Percentiles rank a stretch among this genome's conserved stretches.
Evolutionary conservation across 2,113 vertebrate genomes (phyloP).

Genomic region (Callopanchax toddi): DNA sequence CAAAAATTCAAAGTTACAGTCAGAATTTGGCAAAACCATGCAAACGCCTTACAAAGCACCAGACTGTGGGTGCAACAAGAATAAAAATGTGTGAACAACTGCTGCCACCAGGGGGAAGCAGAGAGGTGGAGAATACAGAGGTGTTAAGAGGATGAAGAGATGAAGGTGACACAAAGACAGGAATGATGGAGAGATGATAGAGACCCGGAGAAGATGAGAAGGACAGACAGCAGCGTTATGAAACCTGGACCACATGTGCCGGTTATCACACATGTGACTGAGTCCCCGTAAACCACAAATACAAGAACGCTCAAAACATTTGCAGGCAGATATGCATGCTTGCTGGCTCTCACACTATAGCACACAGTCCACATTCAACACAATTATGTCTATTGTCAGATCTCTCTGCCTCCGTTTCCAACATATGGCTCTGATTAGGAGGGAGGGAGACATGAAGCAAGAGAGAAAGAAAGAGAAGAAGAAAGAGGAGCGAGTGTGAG

Average conservation of each 20-base stretch:
- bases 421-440: slow-evolving; percentile 88
- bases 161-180: slow-evolving; percentile 73
- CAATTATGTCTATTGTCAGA: slow-evolving; percentile 78
- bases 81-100: slow-evolving; percentile 59
- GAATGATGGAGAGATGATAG: slow-evolving; percentile 55
- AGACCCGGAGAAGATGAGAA: slow-evolving; percentile 41
- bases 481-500: slow-evolving; percentile 36
- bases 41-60: slow-evolving; percentile 48
- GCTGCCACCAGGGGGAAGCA: slow-evolving; percentile 74
- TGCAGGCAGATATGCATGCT: slow-evolving; percentile 17
- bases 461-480: slow-evolving; percentile 36
- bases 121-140: slow-evolving; percentile 68
- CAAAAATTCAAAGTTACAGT: slow-evolving; percentile 13
- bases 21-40: slow-evolving; percentile 47
- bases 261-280: slow-evolving; percentile 35
- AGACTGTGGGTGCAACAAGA: slow-evolving; percentile 53
- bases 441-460: slow-evolving; percentile 51
- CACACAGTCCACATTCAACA: slow-evolving; percentile 56
- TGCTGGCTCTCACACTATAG: slow-evolving; percentile 40
- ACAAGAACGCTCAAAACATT: slow-evolving; percentile 33
- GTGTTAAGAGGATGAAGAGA: slow-evolving; percentile 68
- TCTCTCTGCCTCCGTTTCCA: slow-evolving; percentile 73
- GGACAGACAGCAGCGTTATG: slow-evolving; percentile 24
- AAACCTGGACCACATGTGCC: slow-evolving; percentile 46
- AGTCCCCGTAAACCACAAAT: slow-evolving; percentile 33